Percentiles rank a stretch among this genome's conserved stretches.
Evolutionary conservation across 2,888 invertebrate species (phyloP).

Genomic region (Acrobasis suavella): DNA sequence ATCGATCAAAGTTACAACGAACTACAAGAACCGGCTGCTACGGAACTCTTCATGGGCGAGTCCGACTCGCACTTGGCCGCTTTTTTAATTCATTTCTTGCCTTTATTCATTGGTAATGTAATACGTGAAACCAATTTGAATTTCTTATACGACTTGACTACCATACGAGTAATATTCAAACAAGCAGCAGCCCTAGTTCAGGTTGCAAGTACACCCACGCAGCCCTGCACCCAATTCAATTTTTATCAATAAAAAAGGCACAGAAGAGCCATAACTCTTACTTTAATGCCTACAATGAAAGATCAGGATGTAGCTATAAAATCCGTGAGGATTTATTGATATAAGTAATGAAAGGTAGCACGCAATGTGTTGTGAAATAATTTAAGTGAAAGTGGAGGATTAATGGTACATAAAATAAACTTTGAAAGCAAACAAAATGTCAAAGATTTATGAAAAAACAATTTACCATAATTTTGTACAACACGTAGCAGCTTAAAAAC

Average conservation of each 20-base stretch:
- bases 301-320: slow-evolving; percentile 12
- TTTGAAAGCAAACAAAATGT: background rate
- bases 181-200: slow-evolving; percentile 20
- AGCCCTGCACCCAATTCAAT: slow-evolving; percentile 34
- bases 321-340: slow-evolving; percentile 15
- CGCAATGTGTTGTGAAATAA: slow-evolving; percentile 16
- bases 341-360: slow-evolving; percentile 12
- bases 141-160: background rate
- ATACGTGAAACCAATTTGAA: background rate
- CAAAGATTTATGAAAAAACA: background rate
- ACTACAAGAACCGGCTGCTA: no score
- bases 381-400: slow-evolving; percentile 10
- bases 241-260: slow-evolving; percentile 17
- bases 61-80: no score
- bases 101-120: no score
- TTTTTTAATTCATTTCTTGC: no score
- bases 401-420: background rate
- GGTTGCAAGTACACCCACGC: slow-evolving; percentile 44
- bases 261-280: slow-evolving; percentile 16
- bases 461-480: background rate
- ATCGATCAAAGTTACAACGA: no score
- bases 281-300: slow-evolving; percentile 21
- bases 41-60: no score
- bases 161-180: background rate
- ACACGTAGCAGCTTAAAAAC: no score